Evolutionary conservation across 2,888 invertebrate species (phyloP).

Genomic region (Athripsodes cinereus): DNA sequence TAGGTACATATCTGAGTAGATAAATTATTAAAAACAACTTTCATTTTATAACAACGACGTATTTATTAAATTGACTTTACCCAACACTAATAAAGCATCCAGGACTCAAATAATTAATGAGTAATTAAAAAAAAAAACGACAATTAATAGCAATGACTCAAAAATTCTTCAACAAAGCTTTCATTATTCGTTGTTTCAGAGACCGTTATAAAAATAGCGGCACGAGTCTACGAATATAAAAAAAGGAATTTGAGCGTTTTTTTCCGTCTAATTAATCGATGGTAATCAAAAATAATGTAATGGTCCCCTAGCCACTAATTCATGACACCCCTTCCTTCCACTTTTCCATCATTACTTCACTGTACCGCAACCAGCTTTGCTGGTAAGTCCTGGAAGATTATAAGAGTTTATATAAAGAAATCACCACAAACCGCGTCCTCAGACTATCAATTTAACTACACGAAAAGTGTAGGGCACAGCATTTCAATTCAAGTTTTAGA

Average conservation of each 20-base stretch:
- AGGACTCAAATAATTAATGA: no score
- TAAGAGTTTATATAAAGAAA: background rate
- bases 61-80: no score
- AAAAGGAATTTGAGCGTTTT: background rate
- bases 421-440: slow-evolving; percentile 17
- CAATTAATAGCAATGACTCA: no score
- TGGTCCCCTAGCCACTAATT: slow-evolving; percentile 12
- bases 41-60: no score
- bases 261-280: slow-evolving; percentile 9
- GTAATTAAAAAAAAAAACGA: no score
- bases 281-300: slow-evolving; percentile 13
- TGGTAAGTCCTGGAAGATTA: background rate
- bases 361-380: background rate
- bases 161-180: no score
- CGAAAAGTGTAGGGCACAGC: background rate
- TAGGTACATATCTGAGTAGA: no score
- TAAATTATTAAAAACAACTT: no score
- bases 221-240: no score
- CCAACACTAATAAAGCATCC: no score
- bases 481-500: background rate
- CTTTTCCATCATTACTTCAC: slow-evolving; percentile 19
- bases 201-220: no score
- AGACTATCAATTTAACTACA: slow-evolving; percentile 20
- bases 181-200: no score
- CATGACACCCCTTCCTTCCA: slow-evolving; percentile 14